A percentile compares a stretch with the other conserved stretches of the same genome.
phyloP scores from a whole-genome alignment of 1,140 invertebrate species.

The Drusus annulatus region DNA sequence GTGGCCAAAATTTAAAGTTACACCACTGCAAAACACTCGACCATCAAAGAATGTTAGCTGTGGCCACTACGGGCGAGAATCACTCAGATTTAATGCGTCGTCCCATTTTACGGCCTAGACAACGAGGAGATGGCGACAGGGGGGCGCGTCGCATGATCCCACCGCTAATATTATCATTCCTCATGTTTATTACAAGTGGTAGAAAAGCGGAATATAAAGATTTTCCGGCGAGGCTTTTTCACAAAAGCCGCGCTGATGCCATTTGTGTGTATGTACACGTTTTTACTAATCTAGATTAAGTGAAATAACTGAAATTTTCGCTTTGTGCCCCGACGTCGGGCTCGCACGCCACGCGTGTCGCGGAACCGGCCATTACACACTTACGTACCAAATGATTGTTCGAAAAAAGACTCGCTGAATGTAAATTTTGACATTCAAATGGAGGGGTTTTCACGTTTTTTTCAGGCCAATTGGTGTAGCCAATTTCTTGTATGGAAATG shows the following conservation, averaged over 20 bases:
- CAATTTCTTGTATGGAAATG: conserved; percentile 23
- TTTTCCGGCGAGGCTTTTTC: conserved; percentile 25
- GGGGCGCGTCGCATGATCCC: conserved; percentile 13
- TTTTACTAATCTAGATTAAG: conserved; percentile 54
- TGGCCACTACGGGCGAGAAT: background rate
- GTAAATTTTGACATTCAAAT: conserved; percentile 34
- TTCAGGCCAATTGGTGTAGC: conserved; percentile 27
- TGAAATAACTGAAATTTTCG: conserved; percentile 56
- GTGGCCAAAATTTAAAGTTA: background rate
- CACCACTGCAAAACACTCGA: background rate
- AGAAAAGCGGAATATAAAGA: conserved; percentile 15
- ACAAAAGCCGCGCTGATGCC: conserved; percentile 33
- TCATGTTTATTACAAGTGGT: conserved; percentile 37
- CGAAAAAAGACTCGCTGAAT: conserved; percentile 29
- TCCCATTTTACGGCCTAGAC: conserved; percentile 14
- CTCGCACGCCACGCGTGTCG: conserved; percentile 50
- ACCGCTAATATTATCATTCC: too few relatives aligned
- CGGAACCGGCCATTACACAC: conserved; percentile 31
- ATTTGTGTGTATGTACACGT: conserved; percentile 41
- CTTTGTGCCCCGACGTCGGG: conserved; percentile 40
- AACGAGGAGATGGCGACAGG: conserved; percentile 14
- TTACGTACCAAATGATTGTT: conserved; percentile 29
- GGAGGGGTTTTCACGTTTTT: conserved; percentile 26
- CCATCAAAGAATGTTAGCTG: background rate
- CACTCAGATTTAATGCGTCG: conserved; percentile 1